Percentiles rank a stretch among this genome's conserved stretches.
Conservation (phyloP, 2,113 vertebrate species). For the Blennius ocellaris region DNA sequence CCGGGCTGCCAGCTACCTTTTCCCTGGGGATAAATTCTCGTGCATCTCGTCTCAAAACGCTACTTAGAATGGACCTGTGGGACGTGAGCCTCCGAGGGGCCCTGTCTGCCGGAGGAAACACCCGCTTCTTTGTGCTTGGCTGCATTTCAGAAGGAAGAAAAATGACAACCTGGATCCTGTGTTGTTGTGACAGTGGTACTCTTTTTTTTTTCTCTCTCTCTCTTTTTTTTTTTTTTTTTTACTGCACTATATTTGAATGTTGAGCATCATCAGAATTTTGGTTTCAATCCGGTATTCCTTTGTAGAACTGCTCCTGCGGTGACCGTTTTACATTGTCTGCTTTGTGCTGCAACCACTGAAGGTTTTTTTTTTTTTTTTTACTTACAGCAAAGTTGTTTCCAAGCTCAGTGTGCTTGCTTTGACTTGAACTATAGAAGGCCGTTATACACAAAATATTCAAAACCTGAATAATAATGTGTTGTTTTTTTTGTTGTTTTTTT, state of each 20-base stretch:
- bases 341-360: not conserved
- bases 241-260: not conserved
- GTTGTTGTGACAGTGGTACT: not conserved
- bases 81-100: slow-evolving; percentile 53
- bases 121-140: slow-evolving; percentile 32
- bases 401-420: not conserved
- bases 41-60: slow-evolving; percentile 64
- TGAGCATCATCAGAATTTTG: not conserved
- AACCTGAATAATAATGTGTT: no score
- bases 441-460: no score
- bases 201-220: no score
- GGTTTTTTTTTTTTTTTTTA: not conserved
- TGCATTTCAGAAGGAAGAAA: slow-evolving; percentile 30
- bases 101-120: slow-evolving; percentile 50
- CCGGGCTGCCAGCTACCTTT: slow-evolving; percentile 52
- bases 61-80: slow-evolving; percentile 64
- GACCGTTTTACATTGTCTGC: not conserved
- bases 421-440: not conserved
- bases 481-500: no score
- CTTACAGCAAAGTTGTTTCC: not conserved
- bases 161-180: slow-evolving; percentile 30
- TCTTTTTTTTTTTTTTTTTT: no score
- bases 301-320: not conserved
- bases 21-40: slow-evolving; percentile 57
- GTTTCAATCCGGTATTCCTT: not conserved